Base-by-base conservation (phyloP, 2,888 invertebrate genomes). In the Pandemis heparana region DNA sequence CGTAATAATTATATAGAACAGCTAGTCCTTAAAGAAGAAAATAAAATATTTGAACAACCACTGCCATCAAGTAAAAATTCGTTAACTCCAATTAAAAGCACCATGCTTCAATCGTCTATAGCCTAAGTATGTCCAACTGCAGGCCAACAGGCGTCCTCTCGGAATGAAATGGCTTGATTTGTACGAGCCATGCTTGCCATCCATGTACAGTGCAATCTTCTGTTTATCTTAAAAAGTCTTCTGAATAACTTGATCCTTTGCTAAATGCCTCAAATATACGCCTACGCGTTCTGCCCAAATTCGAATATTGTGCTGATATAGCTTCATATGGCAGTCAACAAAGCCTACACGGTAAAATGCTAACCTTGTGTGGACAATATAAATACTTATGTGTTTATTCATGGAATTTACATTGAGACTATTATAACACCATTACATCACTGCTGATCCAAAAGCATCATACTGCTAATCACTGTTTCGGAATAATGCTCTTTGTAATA, bases 21-120 rank as follows among this genome's bases (percentile, higher is more conserved):
- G 91, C 92, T 92, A 92, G 92, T 88, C 87, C 87, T 86, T 80
- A 81, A 84, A 82, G 81, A 83, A 81, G 74, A 75, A 78, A 80
- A 78, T 79, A 80, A 78, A 63, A 69, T 73, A 59, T 68, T 73
- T 68, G 68, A 69, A 69, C 60, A 69, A 68, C 68, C 73, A 69
- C 73, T 73, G 73, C 68, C 73, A 73, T 68, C 63, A 68, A 69
- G 63, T 68, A 48, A 64, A 69, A 69, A 63, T 73, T 73, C 62
- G 48, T 69, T 39, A 59, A 63, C 73, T 63, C 56, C 63, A 64
- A 66, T 65, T 59, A 65, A 43, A 59, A 16, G 67, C 71, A 67
- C 61, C 53, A 63, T 63, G 61, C 62, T 68, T 41, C 46, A 56
- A 71, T 61, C 23, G 23, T 32, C 23, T 32, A 2, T 32, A 32